Base-by-base conservation (phyloP, 2,797 vertebrate genomes). In the Cephalopachus bancanus region DNA sequence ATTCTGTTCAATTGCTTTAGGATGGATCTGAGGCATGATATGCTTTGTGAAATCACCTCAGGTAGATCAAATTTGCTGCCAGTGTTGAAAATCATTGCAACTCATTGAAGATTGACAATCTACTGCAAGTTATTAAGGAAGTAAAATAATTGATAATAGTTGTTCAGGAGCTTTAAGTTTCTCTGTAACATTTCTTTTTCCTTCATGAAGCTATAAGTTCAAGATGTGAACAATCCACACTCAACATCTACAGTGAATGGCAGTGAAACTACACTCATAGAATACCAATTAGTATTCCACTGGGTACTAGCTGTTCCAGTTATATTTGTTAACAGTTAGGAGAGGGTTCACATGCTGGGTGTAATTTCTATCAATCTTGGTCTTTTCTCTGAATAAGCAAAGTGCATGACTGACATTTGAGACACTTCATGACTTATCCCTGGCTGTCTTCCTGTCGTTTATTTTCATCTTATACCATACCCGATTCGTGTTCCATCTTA, bases 351-450 rank as follows among this genome's bases (percentile, higher is more conserved):
- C 72, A 74, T 88, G 37, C 53, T 12, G 11, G 89, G 30, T 64
- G 26, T 90, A 88, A 91, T 87, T 44, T 84, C 78, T 94, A 30
- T 95, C 80, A 92, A 60, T 93, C 88, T 79, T 26, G 1, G 55
- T 84, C 51, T 90, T 84, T 80, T 75, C 80, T 90, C 76, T 92
- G 49, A 84, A 64, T 91, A 97, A 96, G 92, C 60, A 95, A 92
- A 95, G 83, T 88, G 11, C 62, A 62, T 95, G 76, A 75, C 17
- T 95, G 84, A 85, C 64, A 91, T 79, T 94, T 83, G 79, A 93
- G 72, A 44, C 71, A 88, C 37, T 93, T 93, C 16, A 65, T 81
- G 51, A 30, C 92, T 97, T 88, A 91, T 88, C 62, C 62, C 49
- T 57, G 28, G 33, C 79, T 96, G 65, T 93, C 37, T 72, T 84